Percentiles rank a stretch among this genome's conserved stretches.
phyloP scores from a whole-genome alignment of 2,113 vertebrate species.

The Solea solea region DNA sequence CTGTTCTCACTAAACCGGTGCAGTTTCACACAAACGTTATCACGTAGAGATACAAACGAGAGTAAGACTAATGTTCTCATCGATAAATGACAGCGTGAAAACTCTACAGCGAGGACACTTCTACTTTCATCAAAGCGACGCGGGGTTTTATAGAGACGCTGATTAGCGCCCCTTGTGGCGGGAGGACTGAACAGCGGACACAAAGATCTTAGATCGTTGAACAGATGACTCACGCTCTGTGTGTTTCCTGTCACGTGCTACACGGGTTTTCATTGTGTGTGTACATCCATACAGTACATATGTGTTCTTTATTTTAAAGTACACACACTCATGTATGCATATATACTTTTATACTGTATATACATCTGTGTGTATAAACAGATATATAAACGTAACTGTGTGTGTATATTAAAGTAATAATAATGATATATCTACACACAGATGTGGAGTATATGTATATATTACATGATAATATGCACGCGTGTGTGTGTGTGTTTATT shows the following conservation, averaged over 20 bases:
- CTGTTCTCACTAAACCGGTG: too few relatives aligned
- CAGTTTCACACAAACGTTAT: too few relatives aligned
- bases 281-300: neutral
- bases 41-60: too few relatives aligned
- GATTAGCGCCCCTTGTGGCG: slow-evolving; percentile 27
- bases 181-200: neutral
- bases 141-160: neutral
- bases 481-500: too few relatives aligned
- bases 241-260: neutral
- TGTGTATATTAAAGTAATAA: too few relatives aligned
- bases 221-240: neutral
- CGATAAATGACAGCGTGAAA: neutral
- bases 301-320: too few relatives aligned
- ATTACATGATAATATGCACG: too few relatives aligned
- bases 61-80: neutral
- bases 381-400: too few relatives aligned
- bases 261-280: neutral
- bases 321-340: too few relatives aligned
- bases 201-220: neutral
- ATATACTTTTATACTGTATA: neutral
- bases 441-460: too few relatives aligned
- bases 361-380: too few relatives aligned
- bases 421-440: too few relatives aligned
- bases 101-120: neutral
- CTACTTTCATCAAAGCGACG: neutral